Evolutionary conservation across 2,797 vertebrate genomes (phyloP).

Genomic region (Mionectes olivaceus): DNA sequence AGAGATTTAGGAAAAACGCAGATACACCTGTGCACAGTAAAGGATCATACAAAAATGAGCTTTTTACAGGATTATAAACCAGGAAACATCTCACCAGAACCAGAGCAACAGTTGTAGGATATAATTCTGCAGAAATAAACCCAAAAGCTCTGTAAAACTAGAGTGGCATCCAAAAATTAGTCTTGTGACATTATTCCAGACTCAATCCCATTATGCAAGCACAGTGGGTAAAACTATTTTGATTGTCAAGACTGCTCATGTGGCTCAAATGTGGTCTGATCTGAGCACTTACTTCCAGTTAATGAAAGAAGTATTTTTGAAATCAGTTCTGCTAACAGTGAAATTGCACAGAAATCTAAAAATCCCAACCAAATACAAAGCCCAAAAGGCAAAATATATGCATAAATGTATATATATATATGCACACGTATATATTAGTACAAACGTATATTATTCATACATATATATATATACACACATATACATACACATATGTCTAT

Average conservation of each 20-base stretch:
- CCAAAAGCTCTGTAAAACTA: not conserved
- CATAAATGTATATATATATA: not conserved
- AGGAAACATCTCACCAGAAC: not conserved
- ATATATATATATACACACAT: not conserved
- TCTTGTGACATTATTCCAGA: not conserved
- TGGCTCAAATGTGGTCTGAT: not conserved
- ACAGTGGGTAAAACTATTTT: not conserved
- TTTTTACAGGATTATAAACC: not conserved
- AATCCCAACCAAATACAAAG: not conserved
- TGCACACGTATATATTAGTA: not conserved
- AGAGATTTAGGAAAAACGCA: not conserved
- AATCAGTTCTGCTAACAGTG: not conserved
- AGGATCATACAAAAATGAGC: not conserved
- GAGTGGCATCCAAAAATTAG: not conserved
- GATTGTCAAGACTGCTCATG: not conserved
- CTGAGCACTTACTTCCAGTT: not conserved
- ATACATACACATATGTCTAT: no score
- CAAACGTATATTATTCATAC: not conserved
- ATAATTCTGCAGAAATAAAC: not conserved
- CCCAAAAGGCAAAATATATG: not conserved
- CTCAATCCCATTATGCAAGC: not conserved
- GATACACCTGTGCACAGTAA: not conserved
- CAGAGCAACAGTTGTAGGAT: not conserved
- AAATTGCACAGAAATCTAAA: not conserved
- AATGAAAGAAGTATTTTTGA: not conserved